These are phyloP conservation scores for Caenorhabditis remanei DNA, from an alignment of 1,140 invertebrate species.

Conservation along the genomic window DNA sequence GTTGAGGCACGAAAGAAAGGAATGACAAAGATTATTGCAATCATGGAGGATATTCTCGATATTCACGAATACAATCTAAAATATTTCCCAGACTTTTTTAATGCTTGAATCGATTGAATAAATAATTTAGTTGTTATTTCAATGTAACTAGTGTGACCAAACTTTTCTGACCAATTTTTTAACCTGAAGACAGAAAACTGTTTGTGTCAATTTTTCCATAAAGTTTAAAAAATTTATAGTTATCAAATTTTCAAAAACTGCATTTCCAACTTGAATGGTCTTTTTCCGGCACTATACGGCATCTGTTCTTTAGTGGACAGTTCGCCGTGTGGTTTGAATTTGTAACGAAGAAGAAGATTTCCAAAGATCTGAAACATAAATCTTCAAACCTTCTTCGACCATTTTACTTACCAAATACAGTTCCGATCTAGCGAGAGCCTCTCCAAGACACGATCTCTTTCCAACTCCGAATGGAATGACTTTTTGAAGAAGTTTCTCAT, in stretches of 20 bases:
- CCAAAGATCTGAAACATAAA: constrained; percentile 14
- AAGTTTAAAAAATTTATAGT: no score
- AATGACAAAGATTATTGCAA: no score
- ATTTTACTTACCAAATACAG: background rate
- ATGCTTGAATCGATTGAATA: no score
- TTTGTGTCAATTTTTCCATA: no score
- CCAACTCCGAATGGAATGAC: constrained; percentile 65
- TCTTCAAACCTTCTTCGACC: no score
- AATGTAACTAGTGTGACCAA: no score
- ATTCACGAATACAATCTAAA: no score
- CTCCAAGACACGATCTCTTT: constrained; percentile 61
- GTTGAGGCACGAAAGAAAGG: background rate
- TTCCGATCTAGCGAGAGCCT: constrained; percentile 7
- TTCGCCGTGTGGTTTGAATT: background rate
- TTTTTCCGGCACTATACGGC: background rate
- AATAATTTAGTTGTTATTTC: no score
- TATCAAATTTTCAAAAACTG: background rate
- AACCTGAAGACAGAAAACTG: no score
- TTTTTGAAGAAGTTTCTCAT: constrained; percentile 55
- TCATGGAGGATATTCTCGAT: no score
- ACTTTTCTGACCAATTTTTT: no score
- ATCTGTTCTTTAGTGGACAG: background rate
- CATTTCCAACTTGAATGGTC: constrained; percentile 40
- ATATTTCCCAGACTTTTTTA: no score
- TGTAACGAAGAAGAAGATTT: constrained; percentile 9